Base-by-base conservation (phyloP, 2,113 vertebrate species). In the Campylomormyrus tamandua region DNA sequence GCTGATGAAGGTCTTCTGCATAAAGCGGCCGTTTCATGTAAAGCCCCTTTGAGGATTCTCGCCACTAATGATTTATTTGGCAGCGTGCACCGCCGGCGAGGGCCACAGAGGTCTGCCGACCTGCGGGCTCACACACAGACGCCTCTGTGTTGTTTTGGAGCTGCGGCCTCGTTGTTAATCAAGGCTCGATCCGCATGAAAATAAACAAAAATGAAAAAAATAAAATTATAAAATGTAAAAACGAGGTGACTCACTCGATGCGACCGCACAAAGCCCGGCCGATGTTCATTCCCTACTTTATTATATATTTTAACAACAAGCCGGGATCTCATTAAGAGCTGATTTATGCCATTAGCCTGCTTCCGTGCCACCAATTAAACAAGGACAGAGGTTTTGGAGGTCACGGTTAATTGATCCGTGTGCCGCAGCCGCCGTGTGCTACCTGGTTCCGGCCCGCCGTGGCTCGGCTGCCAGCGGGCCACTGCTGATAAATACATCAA, bases 341-440 rank as follows among this genome's bases (percentile, higher is more conserved):
- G 95, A 97, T 97, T 97, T 97, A 96, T 94, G 95, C 96, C 97
- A 97, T 96, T 97, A 96, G 93, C 94, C 93, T 92, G 94, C 94
- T 96, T 96, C 94, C 92, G 93, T 95, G 94, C 93, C 95, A 96
- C 96, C 95, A 97, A 97, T 97, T 96, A 97, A 96, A 97, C 94
- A 96, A 96, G 95, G 95, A 95, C 95, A 97, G 94, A 95, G 95
- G 94, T 96, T 96, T 95, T 94, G 97, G 96, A 97, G 95, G 96
- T 96, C 96, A 96, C 88, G 93, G 92, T 95, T 97, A 96, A 97
- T 97, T 97, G 96, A 96, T 96, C 95, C 92, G 94, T 94, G 95
- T 96, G 95, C 74, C 9, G 58, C n/a, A 0, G 62, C 3, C 95
- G 95, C 31, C 95, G 94, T 39, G 35, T 93, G 94, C 90, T 93